These are phyloP conservation scores for Amphiprion percula DNA, from an alignment of 2,113 vertebrate species.

Conservation along the genomic window DNA sequence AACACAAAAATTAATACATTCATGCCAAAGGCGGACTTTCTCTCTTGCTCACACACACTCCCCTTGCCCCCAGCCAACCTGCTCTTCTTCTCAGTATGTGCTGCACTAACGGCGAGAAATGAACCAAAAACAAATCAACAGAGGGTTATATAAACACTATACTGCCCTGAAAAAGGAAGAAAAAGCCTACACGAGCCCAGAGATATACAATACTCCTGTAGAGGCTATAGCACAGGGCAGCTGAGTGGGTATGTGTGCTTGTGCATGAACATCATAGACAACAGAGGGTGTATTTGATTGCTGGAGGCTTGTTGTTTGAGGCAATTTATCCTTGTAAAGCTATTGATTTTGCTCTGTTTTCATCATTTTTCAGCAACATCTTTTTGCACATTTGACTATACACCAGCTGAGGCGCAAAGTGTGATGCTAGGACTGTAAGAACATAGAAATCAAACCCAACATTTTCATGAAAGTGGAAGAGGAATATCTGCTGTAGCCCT, in stretches of 20 bases:
- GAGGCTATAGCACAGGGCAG: slow-evolving; percentile 9
- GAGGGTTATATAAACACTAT: slow-evolving; percentile 61
- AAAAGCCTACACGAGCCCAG: slow-evolving; percentile 8
- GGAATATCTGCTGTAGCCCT: background rate
- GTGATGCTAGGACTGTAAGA: no score
- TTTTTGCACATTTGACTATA: slow-evolving; percentile 1
- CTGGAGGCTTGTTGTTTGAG: slow-evolving; percentile 38
- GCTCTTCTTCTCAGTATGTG: slow-evolving; percentile 29
- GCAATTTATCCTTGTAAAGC: slow-evolving; percentile 41
- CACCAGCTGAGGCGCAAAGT: no score
- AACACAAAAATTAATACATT: slow-evolving; percentile 56
- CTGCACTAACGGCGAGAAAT: slow-evolving; percentile 20
- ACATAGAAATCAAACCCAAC: background rate
- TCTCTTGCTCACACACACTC: slow-evolving; percentile 5
- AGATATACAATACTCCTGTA: slow-evolving; percentile 11
- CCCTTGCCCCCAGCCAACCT: slow-evolving; percentile 29
- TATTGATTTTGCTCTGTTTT: slow-evolving; percentile 38
- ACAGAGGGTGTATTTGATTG: slow-evolving; percentile 23
- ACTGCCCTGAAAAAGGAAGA: slow-evolving; percentile 6
- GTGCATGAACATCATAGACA: slow-evolving; percentile 8
- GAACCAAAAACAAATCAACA: slow-evolving; percentile 37
- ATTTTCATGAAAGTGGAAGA: background rate
- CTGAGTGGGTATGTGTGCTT: slow-evolving; percentile 19
- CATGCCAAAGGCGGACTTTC: slow-evolving; percentile 7
- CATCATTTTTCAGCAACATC: background rate